A percentile compares a stretch with the other conserved stretches of the same genome.
Evolutionary conservation across 2,888 invertebrate genomes (phyloP).

Genomic region (Oscheius sp.): DNA sequence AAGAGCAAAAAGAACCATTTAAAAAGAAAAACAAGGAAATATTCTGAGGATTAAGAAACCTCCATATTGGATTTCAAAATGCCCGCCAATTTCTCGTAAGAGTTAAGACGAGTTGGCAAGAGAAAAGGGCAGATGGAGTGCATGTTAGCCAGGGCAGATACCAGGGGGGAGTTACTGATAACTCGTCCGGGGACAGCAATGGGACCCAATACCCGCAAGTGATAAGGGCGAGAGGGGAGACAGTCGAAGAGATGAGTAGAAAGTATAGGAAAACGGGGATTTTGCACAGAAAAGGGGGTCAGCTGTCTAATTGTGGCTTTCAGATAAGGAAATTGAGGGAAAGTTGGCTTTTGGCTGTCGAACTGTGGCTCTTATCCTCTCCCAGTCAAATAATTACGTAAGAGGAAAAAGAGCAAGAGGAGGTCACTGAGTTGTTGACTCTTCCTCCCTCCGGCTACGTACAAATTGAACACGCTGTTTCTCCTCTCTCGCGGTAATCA

Average conservation of each 20-base stretch:
- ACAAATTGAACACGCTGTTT: background rate
- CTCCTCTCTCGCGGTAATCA: background rate
- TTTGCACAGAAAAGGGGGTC: too few species aligned
- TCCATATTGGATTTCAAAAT: background rate
- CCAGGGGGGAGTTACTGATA: slow-evolving; percentile 13
- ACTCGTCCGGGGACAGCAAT: background rate
- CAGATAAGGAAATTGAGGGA: too few species aligned
- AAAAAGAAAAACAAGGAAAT: too few species aligned
- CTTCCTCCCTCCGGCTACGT: too few species aligned
- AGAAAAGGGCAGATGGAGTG: slow-evolving; percentile 32
- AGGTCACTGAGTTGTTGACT: background rate
- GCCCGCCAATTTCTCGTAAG: background rate
- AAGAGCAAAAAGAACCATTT: too few species aligned
- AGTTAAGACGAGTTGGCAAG: background rate
- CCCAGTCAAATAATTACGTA: background rate
- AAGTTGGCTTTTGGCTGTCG: background rate
- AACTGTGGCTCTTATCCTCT: background rate
- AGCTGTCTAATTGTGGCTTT: too few species aligned
- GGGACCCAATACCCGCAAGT: too few species aligned
- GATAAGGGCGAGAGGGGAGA: slow-evolving; percentile 24
- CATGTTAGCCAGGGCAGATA: slow-evolving; percentile 14
- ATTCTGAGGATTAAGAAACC: background rate
- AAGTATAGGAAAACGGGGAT: too few species aligned
- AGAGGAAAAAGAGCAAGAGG: background rate
- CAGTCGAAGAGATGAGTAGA: background rate